Evolutionary conservation across 2,113 vertebrate species (phyloP).

Genomic region (Vimba vimba): DNA sequence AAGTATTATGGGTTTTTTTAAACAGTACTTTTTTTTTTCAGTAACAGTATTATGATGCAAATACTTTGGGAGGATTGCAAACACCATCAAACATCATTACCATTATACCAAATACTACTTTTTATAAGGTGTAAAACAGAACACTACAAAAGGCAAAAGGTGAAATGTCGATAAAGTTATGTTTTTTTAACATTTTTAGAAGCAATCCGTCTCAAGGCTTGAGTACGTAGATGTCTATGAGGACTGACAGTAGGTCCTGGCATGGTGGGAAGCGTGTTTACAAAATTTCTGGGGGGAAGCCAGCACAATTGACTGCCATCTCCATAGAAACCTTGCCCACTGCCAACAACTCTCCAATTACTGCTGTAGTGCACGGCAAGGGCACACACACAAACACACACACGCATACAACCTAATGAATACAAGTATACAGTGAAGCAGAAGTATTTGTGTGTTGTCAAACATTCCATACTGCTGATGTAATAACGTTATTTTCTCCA

Average conservation of each 20-base stretch:
- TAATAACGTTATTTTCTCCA: background rate
- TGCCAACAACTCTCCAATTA: conserved; percentile 46
- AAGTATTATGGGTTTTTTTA: background rate
- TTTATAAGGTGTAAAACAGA: background rate
- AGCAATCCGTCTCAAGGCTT: background rate
- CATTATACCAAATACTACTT: background rate
- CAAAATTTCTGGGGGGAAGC: conserved; percentile 34
- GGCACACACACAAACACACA: conserved; percentile 37
- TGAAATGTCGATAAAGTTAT: background rate
- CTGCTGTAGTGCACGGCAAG: conserved; percentile 7
- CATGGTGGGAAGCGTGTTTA: conserved; percentile 15
- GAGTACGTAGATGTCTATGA: background rate
- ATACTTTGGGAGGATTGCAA: background rate
- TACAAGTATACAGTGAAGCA: background rate
- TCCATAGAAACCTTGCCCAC: conserved; percentile 29
- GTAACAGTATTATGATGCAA: background rate
- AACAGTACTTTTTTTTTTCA: background rate
- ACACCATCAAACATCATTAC: background rate
- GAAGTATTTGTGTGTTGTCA: background rate
- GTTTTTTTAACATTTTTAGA: conserved; percentile 23
- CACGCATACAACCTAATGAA: background rate
- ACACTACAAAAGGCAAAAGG: background rate
- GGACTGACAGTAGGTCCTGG: background rate
- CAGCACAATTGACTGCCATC: conserved; percentile 30
- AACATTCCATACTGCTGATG: conserved; percentile 4